Conservation (phyloP, 2,888 invertebrate species). For the Sericinus montela region DNA sequence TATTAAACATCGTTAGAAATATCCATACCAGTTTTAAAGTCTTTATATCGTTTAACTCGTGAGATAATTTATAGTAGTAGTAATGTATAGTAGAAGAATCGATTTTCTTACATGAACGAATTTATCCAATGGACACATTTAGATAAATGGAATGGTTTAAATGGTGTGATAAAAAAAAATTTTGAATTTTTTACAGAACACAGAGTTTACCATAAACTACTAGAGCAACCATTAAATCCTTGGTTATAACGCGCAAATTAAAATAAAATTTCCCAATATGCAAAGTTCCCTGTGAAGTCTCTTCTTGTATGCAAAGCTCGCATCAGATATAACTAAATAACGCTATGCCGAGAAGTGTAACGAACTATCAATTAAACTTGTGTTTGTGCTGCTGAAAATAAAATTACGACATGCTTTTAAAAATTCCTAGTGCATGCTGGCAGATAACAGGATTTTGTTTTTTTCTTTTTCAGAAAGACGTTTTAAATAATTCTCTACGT, state of each 20-base stretch:
- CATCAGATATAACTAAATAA: slow-evolving; percentile 47
- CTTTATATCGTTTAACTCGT: too few relatives aligned
- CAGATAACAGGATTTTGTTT: neutral
- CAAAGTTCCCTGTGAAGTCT: slow-evolving; percentile 33
- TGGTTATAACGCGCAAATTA: slow-evolving; percentile 38
- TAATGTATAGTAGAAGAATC: too few relatives aligned
- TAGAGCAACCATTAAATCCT: slow-evolving; percentile 27
- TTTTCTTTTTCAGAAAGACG: neutral
- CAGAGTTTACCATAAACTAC: too few relatives aligned
- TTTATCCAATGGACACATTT: too few relatives aligned
- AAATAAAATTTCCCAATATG: slow-evolving; percentile 49
- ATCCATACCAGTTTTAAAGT: too few relatives aligned
- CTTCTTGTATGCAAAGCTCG: slow-evolving; percentile 29
- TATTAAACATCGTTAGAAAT: too few relatives aligned
- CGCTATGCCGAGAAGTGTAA: slow-evolving; percentile 37
- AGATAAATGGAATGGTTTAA: too few relatives aligned
- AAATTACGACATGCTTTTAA: slow-evolving; percentile 31
- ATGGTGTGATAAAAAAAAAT: too few relatives aligned
- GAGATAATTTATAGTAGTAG: too few relatives aligned
- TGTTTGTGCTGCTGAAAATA: slow-evolving; percentile 35
- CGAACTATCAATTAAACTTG: slow-evolving; percentile 46
- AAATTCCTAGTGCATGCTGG: slow-evolving; percentile 10
- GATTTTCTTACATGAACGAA: too few relatives aligned
- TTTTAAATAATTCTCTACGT: neutral
- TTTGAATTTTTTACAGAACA: too few relatives aligned